phyloP scores from a whole-genome alignment of 2,888 invertebrate species.

The Malthinus flaveolus region DNA sequence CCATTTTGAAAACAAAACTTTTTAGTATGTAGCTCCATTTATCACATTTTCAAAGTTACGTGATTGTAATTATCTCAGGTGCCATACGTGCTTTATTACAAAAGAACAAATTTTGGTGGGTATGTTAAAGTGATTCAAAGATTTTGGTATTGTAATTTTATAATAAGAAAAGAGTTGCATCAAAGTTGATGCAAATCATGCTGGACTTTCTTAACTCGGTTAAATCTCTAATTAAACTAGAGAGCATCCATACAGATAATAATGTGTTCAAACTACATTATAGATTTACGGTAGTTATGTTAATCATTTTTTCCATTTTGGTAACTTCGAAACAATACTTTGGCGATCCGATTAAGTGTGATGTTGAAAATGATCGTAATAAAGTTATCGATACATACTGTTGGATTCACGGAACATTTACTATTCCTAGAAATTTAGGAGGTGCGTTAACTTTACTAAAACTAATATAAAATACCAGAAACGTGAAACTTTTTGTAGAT shows the following conservation, averaged over 20 bases:
- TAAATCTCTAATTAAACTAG: conserved; percentile 67
- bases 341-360: conserved; percentile 82
- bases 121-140: no score
- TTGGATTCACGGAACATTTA: conserved; percentile 78
- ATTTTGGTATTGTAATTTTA: no score
- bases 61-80: no score
- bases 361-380: conserved; percentile 59
- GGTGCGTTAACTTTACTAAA: conserved; percentile 43
- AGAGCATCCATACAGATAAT: conserved; percentile 73
- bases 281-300: conserved; percentile 70
- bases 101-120: no score
- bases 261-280: conserved; percentile 76
- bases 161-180: no score
- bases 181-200: conserved; percentile 51
- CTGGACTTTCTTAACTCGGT: conserved; percentile 70
- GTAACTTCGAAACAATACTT: conserved; percentile 83
- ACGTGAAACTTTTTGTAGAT: conserved; percentile 25
- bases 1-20: no score
- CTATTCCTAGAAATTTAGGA: conserved; percentile 55
- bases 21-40: no score
- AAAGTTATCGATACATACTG: conserved; percentile 75
- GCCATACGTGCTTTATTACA: no score
- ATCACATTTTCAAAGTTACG: no score
- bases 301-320: conserved; percentile 73
- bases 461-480: no score